Percentiles rank a stretch among this genome's conserved stretches.
phyloP scores from a whole-genome alignment of 1,140 invertebrate species.

The Proctacanthus coquilletti region DNA sequence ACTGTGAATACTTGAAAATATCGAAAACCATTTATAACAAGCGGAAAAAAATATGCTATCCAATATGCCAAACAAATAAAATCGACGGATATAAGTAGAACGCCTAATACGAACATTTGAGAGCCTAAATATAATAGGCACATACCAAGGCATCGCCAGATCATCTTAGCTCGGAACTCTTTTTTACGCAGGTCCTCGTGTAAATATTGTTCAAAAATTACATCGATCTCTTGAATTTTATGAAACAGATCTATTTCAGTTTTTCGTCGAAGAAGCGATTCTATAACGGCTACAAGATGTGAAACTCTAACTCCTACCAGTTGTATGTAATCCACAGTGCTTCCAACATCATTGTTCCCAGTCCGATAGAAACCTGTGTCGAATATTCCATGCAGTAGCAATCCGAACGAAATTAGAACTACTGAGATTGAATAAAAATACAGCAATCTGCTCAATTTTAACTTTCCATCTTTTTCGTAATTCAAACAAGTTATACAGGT shows the following conservation, averaged over 20 bases:
- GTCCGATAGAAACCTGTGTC: slow-evolving; percentile 2
- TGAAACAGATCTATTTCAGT: slow-evolving; percentile 10
- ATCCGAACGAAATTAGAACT: slow-evolving; percentile 6
- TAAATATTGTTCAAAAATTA: slow-evolving; percentile 12
- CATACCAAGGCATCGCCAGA: slow-evolving; percentile 11
- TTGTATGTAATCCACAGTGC: slow-evolving; percentile 24
- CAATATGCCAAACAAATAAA: slow-evolving; percentile 14
- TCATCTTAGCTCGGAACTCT: slow-evolving; percentile 8
- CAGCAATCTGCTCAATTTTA: slow-evolving; percentile 13
- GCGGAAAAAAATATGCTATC: slow-evolving; percentile 19
- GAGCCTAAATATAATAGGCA: slow-evolving; percentile 13
- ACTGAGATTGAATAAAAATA: slow-evolving; percentile 15
- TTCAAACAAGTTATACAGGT: too few relatives aligned
- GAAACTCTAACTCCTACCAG: slow-evolving; percentile 22
- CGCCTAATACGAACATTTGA: slow-evolving; percentile 14
- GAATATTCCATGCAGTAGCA: slow-evolving; percentile 15
- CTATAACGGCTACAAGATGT: slow-evolving; percentile 14
- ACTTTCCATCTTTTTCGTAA: too few relatives aligned
- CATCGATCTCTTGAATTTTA: slow-evolving; percentile 17
- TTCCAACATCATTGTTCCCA: slow-evolving; percentile 12
- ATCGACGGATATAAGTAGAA: slow-evolving; percentile 9
- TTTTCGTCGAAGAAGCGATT: slow-evolving; percentile 13
- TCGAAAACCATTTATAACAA: slow-evolving; percentile 17
- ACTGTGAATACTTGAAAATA: slow-evolving; percentile 23
- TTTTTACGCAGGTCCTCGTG: slow-evolving; percentile 12